A percentile compares a stretch with the other conserved stretches of the same genome.
These are phyloP conservation scores for Perca fluviatilis DNA, from an alignment of 2,113 vertebrate species.

Conservation along the genomic window DNA sequence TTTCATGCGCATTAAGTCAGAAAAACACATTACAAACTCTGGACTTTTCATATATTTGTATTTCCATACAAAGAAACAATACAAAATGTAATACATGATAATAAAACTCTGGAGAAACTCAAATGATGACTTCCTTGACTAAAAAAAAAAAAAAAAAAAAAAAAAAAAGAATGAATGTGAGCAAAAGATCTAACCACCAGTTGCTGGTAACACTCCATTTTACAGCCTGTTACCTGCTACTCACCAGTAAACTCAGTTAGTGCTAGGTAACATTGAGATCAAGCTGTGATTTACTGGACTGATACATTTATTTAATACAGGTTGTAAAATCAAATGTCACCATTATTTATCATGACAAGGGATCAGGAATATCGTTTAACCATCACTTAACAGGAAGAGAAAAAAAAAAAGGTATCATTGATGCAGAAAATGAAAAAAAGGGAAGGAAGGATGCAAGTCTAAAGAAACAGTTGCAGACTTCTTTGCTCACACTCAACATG, in stretches of 20 bases:
- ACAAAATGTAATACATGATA: conserved; percentile 54
- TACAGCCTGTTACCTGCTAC: conserved; percentile 23
- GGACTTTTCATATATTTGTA: conserved; percentile 54
- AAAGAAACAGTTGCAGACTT: conserved; percentile 28
- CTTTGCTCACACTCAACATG: conserved; percentile 50
- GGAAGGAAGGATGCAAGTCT: conserved; percentile 7
- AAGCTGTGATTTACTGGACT: background rate
- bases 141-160: background rate
- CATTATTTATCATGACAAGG: background rate
- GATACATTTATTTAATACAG: background rate
- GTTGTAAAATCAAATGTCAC: conserved; percentile 34
- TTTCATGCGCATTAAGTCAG: conserved; percentile 46
- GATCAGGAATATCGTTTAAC: background rate
- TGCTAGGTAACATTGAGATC: background rate
- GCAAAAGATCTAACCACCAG: conserved; percentile 17
- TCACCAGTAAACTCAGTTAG: conserved; percentile 29
- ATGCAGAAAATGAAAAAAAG: conserved; percentile 31
- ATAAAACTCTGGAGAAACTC: conserved; percentile 52
- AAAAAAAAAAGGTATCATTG: background rate
- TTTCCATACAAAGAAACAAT: conserved; percentile 71
- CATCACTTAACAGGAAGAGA: background rate
- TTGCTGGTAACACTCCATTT: conserved; percentile 7
- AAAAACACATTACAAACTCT: conserved; percentile 43
- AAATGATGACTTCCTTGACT: conserved; percentile 19
- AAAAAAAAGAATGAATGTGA: conserved; percentile 13